Evolutionary conservation across 2,113 vertebrate genomes (phyloP), one percentile per base, ranked within the genome.

Genomic region (Taxidea taxus): DNA sequence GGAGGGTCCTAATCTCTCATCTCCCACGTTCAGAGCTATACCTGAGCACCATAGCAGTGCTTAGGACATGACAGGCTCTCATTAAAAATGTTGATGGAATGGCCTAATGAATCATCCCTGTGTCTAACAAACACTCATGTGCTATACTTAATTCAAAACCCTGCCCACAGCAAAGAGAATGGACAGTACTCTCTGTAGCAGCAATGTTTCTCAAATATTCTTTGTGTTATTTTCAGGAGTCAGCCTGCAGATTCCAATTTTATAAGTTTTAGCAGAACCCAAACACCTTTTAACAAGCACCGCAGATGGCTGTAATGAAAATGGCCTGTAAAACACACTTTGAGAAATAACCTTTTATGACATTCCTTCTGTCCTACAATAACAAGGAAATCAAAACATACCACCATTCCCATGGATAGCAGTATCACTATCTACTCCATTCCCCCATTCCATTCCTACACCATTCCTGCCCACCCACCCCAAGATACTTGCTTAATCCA

Each of bases 341-440:
- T 72, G 39, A 91, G 29, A 95, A 96, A 88, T 39, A 93, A 4
- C 31, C 21, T 95, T 94, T 82, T 42, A 80, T 44, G 42, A 70
- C 20, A 75, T 51, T 62, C 44, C n/a, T 70, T 91, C 27, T 21
- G 77, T 54, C 51, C 29, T 90, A 94, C 95, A 84, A 82, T 51
- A 64, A 93, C 47, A 90, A 95, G 77, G 27, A 94, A 80, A 95
- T 81, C 42, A 75, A 81, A 91, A 58, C 13, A 34, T 96, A 88
- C n/a, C 20, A 86, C 51, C 49, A 90, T 91, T 83, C 16, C 64
- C 29, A 68, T 13, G 4, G 47, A 94, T 0, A 60, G 60, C 20
- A 80, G 51, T 29, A 94, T 37, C 81, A 90, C 60, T 90, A 74
- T 44, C 72, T 83, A 60, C 15, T 87, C 56, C 64, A 86, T 27